Evolutionary conservation across 2,797 vertebrate genomes (phyloP).

Genomic region (Chrosomus eos): DNA sequence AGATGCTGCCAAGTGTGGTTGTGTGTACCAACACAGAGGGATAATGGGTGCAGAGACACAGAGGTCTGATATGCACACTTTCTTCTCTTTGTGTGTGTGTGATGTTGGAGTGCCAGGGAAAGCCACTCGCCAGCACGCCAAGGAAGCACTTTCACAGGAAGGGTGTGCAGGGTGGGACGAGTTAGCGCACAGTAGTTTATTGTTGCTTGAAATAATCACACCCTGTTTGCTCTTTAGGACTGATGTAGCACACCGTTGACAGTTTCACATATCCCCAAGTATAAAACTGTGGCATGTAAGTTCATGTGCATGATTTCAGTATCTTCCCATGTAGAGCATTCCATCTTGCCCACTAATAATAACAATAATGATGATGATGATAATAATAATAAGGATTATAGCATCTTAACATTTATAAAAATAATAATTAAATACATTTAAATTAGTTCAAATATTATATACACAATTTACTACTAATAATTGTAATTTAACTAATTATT

Average conservation of each 20-base stretch:
- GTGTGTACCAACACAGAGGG: constrained; percentile 6
- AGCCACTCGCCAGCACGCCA: neutral
- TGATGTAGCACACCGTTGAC: neutral
- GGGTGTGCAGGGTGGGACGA: neutral
- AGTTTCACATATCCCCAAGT: neutral
- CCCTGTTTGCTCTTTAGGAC: constrained; percentile 6
- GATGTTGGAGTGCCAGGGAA: neutral
- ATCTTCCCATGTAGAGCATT: neutral
- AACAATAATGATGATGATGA: neutral
- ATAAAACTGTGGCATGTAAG: neutral
- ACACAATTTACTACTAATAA: neutral
- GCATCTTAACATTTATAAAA: neutral
- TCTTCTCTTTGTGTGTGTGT: neutral
- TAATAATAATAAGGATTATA: neutral
- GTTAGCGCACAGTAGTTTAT: constrained; percentile 36
- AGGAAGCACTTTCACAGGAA: constrained; percentile 23
- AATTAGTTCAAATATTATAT: neutral
- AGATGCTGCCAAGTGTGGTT: constrained; percentile 24
- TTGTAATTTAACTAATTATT: neutral
- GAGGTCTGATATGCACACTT: constrained; percentile 2
- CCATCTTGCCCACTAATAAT: too few species aligned
- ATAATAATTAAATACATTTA: neutral
- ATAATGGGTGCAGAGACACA: neutral
- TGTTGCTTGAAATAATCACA: constrained; percentile 30
- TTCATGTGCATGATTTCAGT: neutral